These are phyloP conservation scores for Aleiodes sp. DNA, from an alignment of 1,140 invertebrate species.

Conservation along the genomic window DNA sequence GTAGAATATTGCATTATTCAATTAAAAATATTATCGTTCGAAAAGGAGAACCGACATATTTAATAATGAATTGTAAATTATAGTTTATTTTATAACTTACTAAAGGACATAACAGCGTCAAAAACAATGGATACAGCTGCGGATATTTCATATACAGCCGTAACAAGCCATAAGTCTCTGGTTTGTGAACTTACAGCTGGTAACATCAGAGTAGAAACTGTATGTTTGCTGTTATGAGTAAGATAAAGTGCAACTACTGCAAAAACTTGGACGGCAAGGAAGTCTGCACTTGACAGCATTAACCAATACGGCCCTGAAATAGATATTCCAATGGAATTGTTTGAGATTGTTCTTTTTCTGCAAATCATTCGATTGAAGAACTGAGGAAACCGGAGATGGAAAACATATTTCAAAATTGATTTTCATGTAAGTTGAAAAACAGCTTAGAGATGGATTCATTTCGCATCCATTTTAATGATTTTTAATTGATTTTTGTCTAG, in stretches of 20 bases:
- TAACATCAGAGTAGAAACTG: conserved; percentile 60
- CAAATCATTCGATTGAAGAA: too few relatives aligned
- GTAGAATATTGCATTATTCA: conserved; percentile 57
- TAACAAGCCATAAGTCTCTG: conserved; percentile 67
- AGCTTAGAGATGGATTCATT: too few relatives aligned
- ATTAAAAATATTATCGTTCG: conserved; percentile 12
- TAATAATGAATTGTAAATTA: conserved; percentile 5
- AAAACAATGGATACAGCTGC: conserved; percentile 64
- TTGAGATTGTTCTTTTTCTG: too few relatives aligned
- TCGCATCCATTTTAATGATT: too few relatives aligned
- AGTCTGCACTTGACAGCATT: conserved; percentile 66
- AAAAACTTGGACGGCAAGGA: conserved; percentile 68
- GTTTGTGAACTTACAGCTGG: conserved; percentile 58
- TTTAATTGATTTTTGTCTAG: too few relatives aligned
- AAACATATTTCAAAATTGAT: too few relatives aligned
- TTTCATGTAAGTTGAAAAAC: too few relatives aligned
- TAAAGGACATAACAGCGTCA: conserved; percentile 63
- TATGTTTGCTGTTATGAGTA: conserved; percentile 64
- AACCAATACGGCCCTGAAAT: conserved; percentile 68
- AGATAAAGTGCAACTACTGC: conserved; percentile 66
- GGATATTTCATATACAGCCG: conserved; percentile 66
- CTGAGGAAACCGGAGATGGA: too few relatives aligned
- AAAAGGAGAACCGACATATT: not conserved
- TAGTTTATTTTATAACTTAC: too few relatives aligned
- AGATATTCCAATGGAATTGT: too few relatives aligned